Evolutionary conservation across 1,140 invertebrate species (phyloP), one percentile per base, ranked within the genome.

Genomic region (Heliconius himera): DNA sequence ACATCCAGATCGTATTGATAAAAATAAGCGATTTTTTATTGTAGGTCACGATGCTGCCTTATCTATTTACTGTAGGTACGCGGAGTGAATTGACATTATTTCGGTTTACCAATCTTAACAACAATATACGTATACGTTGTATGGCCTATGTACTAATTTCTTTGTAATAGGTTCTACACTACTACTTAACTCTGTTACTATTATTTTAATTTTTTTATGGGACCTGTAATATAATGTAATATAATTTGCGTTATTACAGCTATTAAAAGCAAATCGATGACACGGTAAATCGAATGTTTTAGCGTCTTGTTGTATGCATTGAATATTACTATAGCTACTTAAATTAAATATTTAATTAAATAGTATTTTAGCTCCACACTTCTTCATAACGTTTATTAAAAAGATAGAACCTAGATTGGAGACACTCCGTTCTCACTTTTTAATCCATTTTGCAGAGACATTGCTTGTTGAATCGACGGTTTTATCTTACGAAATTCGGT

Each of bases 1-100:
- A 93, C 92, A 92, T 89, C 85, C 89, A 93, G 93, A 94, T 94
- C 90, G 89, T 93, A 93, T 94, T 94, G 93, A 94, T 94, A 94
- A 94, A 93, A 93, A 93, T 93, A 94, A 93, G 90, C 92, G 88
- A 90, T 92, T 93, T 94, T 94, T 94, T 93, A 93, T 92, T 92
- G 87, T 92, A 80, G 82, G 84, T 88, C 87, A 88, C 89, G 87
- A 85, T 85, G 82, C 86, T 84, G 60, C 56, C 77, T 74, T 78
- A 78, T 78, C 77, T 66, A 66, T 66, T 66, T 66, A 29, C 22
- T 66, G 16, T 29, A 36, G 33, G 0, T 36, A 66, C n/a, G 60
- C 60, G 26, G 26, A 66, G 16, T 29, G 60, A 66, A 66, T 66
- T 66, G 60, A 29, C 60, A 66, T 66, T 22, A 66, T 29, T 66